Evolutionary conservation across 2,113 vertebrate genomes (phyloP), one percentile per base, ranked within the genome.

Genomic region (Peromyscus polionotus): DNA sequence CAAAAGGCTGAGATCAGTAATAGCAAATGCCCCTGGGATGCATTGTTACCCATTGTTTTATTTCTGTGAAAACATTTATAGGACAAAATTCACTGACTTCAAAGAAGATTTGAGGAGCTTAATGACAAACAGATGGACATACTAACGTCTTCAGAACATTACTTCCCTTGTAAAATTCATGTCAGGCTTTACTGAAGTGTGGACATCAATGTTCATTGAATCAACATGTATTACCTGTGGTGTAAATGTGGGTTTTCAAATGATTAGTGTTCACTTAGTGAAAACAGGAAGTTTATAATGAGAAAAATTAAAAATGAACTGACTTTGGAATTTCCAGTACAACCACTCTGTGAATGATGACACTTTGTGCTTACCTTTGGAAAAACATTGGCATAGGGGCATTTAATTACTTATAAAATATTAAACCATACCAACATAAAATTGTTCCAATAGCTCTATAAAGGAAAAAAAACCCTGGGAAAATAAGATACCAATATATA

Each of bases 401-500:
- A 75, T 63, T 96, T 88, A 65, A 93, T 3, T 76, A 80, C 42
- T 31, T 98, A 14, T 77, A 95, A 95, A 85, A 63, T 67, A 96
- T 88, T 98, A 98, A 97, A 42, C 13, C 72, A 90, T 0, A 36
- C 14, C 80, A 90, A 68, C 86, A 96, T 88, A 88, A 97, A 70
- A 26, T 65, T 51, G 65, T 96, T 92, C 76, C 97, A 95, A 88
- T 70, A 88, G 73, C 4, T 95, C 72, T 95, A 48, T 91, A 95
- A 72, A 48, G 51, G 85, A 91, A 76, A 42, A 42, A 85, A 97
- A 94, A 94, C 80, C 0, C 79, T 96, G 42, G 19, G 5, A 70
- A 97, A 97, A 97, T 97, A 91, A 1, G 97, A 90, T 93, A 45
- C 94, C 12, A 85, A 65, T 80, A 57, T 88, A 51, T 80, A 97